A percentile compares a stretch with the other conserved stretches of the same genome.
phyloP scores from a whole-genome alignment of 2,888 invertebrate genomes.

The Dromius quadrimaculatus region DNA sequence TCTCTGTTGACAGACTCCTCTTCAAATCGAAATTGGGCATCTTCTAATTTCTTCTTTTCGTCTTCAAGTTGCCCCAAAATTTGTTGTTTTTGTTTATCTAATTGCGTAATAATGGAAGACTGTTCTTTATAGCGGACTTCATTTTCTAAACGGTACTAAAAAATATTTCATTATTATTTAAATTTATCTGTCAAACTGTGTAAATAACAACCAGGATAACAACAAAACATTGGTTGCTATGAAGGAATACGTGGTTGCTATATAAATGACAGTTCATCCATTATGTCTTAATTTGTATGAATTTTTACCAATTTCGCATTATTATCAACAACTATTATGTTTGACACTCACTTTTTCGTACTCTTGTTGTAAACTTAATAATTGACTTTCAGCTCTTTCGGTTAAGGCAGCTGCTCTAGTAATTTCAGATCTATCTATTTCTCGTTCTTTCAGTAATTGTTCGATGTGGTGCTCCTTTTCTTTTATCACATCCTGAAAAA shows the following conservation, averaged over 20 bases:
- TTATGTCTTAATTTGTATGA: no score
- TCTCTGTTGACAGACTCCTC: slow-evolving; percentile 91
- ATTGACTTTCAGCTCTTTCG: slow-evolving; percentile 80
- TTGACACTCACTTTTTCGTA: slow-evolving; percentile 71
- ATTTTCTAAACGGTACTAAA: slow-evolving; percentile 70
- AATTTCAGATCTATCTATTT: slow-evolving; percentile 89
- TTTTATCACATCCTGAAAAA: slow-evolving; percentile 83
- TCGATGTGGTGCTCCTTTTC: slow-evolving; percentile 97
- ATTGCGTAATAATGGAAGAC: slow-evolving; percentile 68
- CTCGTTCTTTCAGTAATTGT: slow-evolving; percentile 89
- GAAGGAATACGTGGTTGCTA: no score
- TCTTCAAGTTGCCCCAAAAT: slow-evolving; percentile 79
- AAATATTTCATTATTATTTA: slow-evolving; percentile 46
- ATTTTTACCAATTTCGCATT: no score
- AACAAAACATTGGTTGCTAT: no score
- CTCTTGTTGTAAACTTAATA: slow-evolving; percentile 73
- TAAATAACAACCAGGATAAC: no score
- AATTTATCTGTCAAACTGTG: no score
- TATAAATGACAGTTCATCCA: no score
- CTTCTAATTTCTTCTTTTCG: slow-evolving; percentile 86
- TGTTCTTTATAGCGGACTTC: slow-evolving; percentile 72
- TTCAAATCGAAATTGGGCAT: slow-evolving; percentile 90
- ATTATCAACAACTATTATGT: no score
- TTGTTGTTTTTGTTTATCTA: slow-evolving; percentile 71
- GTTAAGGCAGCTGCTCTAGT: slow-evolving; percentile 85